phyloP scores from a whole-genome alignment of 2,888 invertebrate genomes.

The Trachelus iudaicus region DNA sequence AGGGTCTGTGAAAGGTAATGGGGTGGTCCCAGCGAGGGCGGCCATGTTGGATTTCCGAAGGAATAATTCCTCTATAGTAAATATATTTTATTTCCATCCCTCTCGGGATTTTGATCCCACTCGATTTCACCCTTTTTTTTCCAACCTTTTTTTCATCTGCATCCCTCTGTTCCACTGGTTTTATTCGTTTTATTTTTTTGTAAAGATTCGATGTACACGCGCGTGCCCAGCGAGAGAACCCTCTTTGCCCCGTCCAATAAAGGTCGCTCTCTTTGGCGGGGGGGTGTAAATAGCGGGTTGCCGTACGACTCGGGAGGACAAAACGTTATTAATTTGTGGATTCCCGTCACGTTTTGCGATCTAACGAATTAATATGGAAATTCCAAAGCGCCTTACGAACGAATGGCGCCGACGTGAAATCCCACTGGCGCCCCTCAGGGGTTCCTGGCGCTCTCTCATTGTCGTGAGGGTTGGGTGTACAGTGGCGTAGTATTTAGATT shows the following conservation, averaged over 20 bases:
- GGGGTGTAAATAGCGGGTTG: not conserved
- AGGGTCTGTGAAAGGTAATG: not conserved
- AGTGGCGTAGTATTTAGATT: not conserved
- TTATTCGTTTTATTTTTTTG: not conserved
- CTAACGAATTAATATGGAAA: slow-evolving; percentile 59
- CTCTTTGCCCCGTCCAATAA: not conserved
- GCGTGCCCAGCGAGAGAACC: not conserved
- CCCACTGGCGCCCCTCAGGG: slow-evolving; percentile 18
- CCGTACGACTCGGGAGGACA: slow-evolving; percentile 20
- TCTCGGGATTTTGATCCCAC: not conserved
- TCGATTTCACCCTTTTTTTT: not conserved
- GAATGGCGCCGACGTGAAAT: slow-evolving; percentile 41
- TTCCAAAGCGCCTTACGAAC: slow-evolving; percentile 48
- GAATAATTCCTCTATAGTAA: not conserved
- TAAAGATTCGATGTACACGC: not conserved
- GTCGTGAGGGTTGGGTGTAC: not conserved
- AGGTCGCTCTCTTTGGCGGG: not conserved
- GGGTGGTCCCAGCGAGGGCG: not conserved
- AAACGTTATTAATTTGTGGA: slow-evolving; percentile 51
- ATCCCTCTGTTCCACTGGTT: not conserved
- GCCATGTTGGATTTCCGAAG: not conserved
- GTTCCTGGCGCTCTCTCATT: slow-evolving; percentile 28
- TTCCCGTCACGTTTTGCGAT: slow-evolving; percentile 51
- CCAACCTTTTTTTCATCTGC: not conserved
- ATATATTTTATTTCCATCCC: not conserved